phyloP scores from a whole-genome alignment of 2,113 vertebrate genomes.

The Oreochromis niloticus region DNA sequence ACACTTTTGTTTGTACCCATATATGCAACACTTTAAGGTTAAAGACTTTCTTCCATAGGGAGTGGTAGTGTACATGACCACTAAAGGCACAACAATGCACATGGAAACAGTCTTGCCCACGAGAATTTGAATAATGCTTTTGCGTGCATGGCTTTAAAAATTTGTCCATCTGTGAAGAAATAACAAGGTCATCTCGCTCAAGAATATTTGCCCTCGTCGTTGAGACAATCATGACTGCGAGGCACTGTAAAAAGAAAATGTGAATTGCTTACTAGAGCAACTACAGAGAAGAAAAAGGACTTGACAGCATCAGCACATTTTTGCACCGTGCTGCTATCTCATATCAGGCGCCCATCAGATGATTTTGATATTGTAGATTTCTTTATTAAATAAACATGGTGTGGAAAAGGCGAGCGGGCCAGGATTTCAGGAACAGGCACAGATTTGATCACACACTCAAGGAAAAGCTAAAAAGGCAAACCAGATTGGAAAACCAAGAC shows the following conservation, averaged over 20 bases:
- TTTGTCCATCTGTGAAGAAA: neutral
- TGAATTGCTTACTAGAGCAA: slow-evolving; percentile 36
- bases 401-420: neutral
- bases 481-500: slow-evolving; percentile 2
- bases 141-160: neutral
- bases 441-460: slow-evolving; percentile 31
- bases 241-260: slow-evolving; percentile 29
- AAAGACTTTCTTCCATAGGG: neutral
- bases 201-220: slow-evolving; percentile 9
- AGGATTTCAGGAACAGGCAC: neutral
- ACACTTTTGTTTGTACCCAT: neutral
- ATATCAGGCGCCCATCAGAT: slow-evolving; percentile 34
- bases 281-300: slow-evolving; percentile 11
- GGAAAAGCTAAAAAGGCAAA: slow-evolving; percentile 17
- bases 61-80: neutral
- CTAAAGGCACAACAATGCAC: neutral
- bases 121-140: neutral
- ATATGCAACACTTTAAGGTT: neutral
- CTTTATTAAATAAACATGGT: slow-evolving; percentile 53
- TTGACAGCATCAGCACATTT: slow-evolving; percentile 55
- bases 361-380: slow-evolving; percentile 49
- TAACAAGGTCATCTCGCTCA: neutral
- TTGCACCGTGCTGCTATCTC: slow-evolving; percentile 23
- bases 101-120: neutral
- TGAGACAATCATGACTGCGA: slow-evolving; percentile 17